Base-by-base conservation (phyloP, 2,888 invertebrate genomes). In the Thyatira batis region DNA sequence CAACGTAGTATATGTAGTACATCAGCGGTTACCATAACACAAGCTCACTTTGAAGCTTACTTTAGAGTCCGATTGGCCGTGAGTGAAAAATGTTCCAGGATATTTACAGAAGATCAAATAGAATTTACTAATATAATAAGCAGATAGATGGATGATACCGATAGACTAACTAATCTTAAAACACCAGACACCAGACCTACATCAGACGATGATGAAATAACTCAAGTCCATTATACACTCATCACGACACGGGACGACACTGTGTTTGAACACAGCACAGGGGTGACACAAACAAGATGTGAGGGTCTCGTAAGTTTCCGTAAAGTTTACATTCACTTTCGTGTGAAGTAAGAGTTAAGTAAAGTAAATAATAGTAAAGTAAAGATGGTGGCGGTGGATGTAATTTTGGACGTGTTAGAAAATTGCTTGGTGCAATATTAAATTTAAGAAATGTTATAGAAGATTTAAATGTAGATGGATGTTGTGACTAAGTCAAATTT, bases 201-300 rank as follows among this genome's bases (percentile, higher is more conserved):
- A 39, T 39, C 39, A 39, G 17, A 17, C 17, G 39, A 39, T 27
- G 20, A 48, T 17, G 48, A 48, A 48, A 48, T 48, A 27, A 17
- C 48, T n/a, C 27, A 20, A 48, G 20, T 65, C 70, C 69, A 76
- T 76, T 73, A 75, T 65, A 49, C 50, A 10, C 49, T 52, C 53
- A 55, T 69, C 67, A 51, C 49, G 52, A 56, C 45, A 58, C 62
- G 62, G 39, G 13, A 58, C 51, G 53, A 58, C 33, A 33, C 30
- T 20, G 52, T 49, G 54, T 54, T 46, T 30, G 52, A 5, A 39
- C 2, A 39, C 6, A 13, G 39, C 48, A 20, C 43, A 46, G 54
- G 56, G 56, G 61, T 58, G 67, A 62, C 71, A 58, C 54, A 63
- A 63, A 65, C 60, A 69, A 61, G 51, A 52, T 67, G 75, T 75